Evolutionary conservation across 2,797 vertebrate species (phyloP).

Genomic region (Rousettus madagascariensis): DNA sequence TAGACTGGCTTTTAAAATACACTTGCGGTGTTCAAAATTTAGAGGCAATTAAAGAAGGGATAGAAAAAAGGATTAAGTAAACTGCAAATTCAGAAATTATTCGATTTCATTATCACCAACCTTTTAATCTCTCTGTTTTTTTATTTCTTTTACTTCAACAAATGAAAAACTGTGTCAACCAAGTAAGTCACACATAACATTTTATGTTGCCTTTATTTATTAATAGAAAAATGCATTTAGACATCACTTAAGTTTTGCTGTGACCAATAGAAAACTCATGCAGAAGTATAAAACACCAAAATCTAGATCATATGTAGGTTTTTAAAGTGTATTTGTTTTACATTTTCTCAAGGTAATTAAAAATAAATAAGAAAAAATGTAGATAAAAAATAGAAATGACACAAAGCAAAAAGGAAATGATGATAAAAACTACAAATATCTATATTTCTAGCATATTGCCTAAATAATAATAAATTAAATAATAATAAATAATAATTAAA

Average conservation of each 20-base stretch:
- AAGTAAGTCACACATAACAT: not conserved
- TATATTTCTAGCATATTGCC: not conserved
- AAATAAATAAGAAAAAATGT: not conserved
- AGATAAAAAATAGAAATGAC: not conserved
- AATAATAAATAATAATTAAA: not conserved
- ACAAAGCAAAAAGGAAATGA: not conserved
- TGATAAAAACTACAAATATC: not conserved
- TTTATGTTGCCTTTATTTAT: constrained; percentile 7
- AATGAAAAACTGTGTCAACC: not conserved
- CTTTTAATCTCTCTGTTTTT: not conserved
- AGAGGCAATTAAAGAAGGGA: not conserved
- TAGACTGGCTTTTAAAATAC: not conserved
- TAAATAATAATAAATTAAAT: not conserved
- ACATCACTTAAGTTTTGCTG: not conserved
- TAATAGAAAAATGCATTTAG: constrained; percentile 34
- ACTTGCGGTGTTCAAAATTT: not conserved
- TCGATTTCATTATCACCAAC: not conserved
- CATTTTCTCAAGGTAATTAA: not conserved
- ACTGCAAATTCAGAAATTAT: not conserved
- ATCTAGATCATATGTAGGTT: not conserved
- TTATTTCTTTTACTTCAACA: not conserved
- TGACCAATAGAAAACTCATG: not conserved
- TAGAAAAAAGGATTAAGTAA: not conserved
- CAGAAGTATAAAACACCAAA: not conserved
- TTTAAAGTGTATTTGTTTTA: not conserved